Conservation (phyloP, 2,113 vertebrate species). For the Oryzias curvinotus region DNA sequence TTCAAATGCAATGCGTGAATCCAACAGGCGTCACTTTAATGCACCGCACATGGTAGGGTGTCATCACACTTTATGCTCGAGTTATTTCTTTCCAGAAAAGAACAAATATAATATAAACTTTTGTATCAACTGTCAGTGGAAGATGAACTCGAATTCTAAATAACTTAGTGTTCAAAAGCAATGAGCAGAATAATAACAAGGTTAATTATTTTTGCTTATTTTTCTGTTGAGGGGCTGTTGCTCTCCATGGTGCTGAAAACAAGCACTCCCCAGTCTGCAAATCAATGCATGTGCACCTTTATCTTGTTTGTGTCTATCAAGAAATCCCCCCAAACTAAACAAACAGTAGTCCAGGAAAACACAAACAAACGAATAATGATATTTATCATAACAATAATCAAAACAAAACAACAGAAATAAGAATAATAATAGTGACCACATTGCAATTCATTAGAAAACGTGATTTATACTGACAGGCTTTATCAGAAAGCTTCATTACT, state of each 20-base stretch:
- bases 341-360: too few relatives aligned
- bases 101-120: too few relatives aligned
- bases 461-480: constrained; percentile 33
- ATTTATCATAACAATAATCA: neutral
- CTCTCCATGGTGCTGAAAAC: constrained; percentile 78
- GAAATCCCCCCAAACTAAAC: neutral
- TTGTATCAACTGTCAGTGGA: too few relatives aligned
- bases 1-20: too few relatives aligned
- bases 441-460: constrained; percentile 6
- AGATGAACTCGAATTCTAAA: too few relatives aligned
- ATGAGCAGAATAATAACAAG: neutral
- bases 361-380: too few relatives aligned
- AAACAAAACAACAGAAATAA: neutral
- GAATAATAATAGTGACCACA: constrained; percentile 13
- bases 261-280: constrained; percentile 17
- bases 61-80: too few relatives aligned
- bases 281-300: constrained; percentile 17
- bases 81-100: too few relatives aligned
- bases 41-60: too few relatives aligned
- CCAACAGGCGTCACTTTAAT: too few relatives aligned
- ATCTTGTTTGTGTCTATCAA: constrained; percentile 4
- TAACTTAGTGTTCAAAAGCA: neutral
- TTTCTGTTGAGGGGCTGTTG: constrained; percentile 25
- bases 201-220: neutral
- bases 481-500: constrained; percentile 30